These are phyloP conservation scores for Tetropium fuscum DNA, from an alignment of 2,888 invertebrate genomes.

Conservation along the genomic window DNA sequence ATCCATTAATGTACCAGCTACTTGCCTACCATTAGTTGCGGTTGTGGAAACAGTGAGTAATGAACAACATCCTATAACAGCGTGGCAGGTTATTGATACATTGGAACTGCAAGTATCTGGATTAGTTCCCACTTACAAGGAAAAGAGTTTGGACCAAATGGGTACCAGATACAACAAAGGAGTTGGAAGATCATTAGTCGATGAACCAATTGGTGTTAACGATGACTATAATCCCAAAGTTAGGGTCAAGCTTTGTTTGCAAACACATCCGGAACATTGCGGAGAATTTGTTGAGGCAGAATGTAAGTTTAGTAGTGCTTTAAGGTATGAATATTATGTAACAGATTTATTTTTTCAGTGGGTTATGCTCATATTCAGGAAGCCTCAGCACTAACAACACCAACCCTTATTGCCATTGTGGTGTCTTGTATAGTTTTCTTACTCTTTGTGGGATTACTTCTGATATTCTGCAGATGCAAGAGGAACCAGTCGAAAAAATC, in stretches of 20 bases:
- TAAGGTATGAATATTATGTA: too few relatives aligned
- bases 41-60: constrained; percentile 79
- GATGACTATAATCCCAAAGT: constrained; percentile 78
- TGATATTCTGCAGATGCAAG: constrained; percentile 89
- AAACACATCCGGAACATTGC: constrained; percentile 84
- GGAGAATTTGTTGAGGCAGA: constrained; percentile 88
- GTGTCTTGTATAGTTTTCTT: constrained; percentile 86
- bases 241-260: constrained; percentile 84
- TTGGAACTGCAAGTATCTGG: constrained; percentile 80
- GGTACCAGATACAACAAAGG: constrained; percentile 66
- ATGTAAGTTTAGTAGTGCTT: too few relatives aligned
- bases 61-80: constrained; percentile 69
- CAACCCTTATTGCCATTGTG: constrained; percentile 82
- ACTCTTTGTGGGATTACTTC: constrained; percentile 78
- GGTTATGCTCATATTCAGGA: constrained; percentile 86
- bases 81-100: constrained; percentile 81
- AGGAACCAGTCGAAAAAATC: constrained; percentile 86
- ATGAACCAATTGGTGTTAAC: constrained; percentile 70
- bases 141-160: constrained; percentile 75
- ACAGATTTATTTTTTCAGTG: constrained; percentile 71
- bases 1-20: constrained; percentile 83
- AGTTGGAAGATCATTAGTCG: constrained; percentile 68
- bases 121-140: constrained; percentile 76
- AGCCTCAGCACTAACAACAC: constrained; percentile 80
- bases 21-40: constrained; percentile 82